Percentiles rank a stretch among this genome's conserved stretches.
Evolutionary conservation across 2,797 vertebrate genomes (phyloP).

Genomic region (Perdix hodgsoniae): DNA sequence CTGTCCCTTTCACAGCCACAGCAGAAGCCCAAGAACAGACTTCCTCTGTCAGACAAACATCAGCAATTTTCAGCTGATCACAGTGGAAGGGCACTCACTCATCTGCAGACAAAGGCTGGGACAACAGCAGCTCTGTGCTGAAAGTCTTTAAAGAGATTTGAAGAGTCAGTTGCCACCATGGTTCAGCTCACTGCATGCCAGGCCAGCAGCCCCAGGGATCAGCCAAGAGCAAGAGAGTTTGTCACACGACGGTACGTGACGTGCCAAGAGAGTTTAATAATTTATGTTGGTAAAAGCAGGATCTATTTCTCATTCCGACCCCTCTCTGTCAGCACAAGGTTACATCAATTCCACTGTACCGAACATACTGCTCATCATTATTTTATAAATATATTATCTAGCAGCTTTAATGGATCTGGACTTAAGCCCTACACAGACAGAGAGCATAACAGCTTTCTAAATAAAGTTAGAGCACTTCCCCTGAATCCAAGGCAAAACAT

Average conservation of each 20-base stretch:
- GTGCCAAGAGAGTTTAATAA: conserved; percentile 41
- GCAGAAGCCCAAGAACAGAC: neutral
- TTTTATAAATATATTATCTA: conserved; percentile 13
- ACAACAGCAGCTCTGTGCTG: neutral
- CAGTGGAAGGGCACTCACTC: neutral
- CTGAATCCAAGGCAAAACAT: neutral
- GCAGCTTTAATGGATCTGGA: neutral
- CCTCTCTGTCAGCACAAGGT: conserved; percentile 13
- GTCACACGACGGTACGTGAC: neutral
- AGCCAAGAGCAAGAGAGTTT: neutral
- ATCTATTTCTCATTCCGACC: neutral
- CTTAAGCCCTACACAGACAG: neutral
- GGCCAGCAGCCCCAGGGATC: neutral
- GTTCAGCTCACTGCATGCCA: neutral
- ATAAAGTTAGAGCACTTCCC: neutral
- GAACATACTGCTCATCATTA: neutral
- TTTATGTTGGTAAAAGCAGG: conserved; percentile 43
- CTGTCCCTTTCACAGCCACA: neutral
- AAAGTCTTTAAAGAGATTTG: neutral
- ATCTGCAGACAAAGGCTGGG: neutral
- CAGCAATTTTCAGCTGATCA: neutral
- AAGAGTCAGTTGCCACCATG: neutral
- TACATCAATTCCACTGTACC: conserved; percentile 9
- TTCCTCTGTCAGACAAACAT: neutral
- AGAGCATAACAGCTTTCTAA: neutral